Percentiles rank a stretch among this genome's conserved stretches.
These are phyloP conservation scores for Drosophila putrida DNA, from an alignment of 2,888 invertebrate species.

Conservation along the genomic window DNA sequence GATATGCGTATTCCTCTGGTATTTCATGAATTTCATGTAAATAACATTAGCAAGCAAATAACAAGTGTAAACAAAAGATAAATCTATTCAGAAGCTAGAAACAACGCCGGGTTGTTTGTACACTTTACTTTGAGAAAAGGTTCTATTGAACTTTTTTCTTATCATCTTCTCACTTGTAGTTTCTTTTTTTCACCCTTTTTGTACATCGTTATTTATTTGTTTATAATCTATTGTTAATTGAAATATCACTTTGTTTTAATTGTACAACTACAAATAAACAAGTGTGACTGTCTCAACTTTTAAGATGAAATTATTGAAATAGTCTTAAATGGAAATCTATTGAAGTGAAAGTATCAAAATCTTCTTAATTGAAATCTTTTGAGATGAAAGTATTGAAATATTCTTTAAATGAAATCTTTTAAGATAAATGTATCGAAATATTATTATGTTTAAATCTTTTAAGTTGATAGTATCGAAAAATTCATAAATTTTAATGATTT, in stretches of 20 bases:
- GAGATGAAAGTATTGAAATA: too few relatives aligned
- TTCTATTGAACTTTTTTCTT: not conserved
- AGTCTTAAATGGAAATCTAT: too few relatives aligned
- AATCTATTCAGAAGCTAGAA: not conserved
- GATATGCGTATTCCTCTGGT: slow-evolving; percentile 28
- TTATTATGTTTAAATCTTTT: too few relatives aligned
- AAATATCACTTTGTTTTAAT: not conserved
- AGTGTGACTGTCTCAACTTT: too few relatives aligned
- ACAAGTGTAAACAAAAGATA: slow-evolving; percentile 23
- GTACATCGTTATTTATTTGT: not conserved
- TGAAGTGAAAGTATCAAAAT: too few relatives aligned
- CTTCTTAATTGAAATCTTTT: too few relatives aligned
- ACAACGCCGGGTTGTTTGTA: slow-evolving; percentile 21
- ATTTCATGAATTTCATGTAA: slow-evolving; percentile 34
- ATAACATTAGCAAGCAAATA: slow-evolving; percentile 33
- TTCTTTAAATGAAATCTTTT: too few relatives aligned
- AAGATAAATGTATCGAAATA: too few relatives aligned
- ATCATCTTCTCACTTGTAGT: too few relatives aligned
- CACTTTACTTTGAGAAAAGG: not conserved
- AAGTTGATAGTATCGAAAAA: too few relatives aligned
- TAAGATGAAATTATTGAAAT: too few relatives aligned
- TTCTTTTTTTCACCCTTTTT: not conserved
- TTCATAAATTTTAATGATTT: too few relatives aligned
- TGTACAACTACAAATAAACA: not conserved
- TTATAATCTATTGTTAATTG: slow-evolving; percentile 1